Percentiles rank a stretch among this genome's conserved stretches.
phyloP scores from a whole-genome alignment of 2,888 invertebrate species.

The Melinaea marsaeus region DNA sequence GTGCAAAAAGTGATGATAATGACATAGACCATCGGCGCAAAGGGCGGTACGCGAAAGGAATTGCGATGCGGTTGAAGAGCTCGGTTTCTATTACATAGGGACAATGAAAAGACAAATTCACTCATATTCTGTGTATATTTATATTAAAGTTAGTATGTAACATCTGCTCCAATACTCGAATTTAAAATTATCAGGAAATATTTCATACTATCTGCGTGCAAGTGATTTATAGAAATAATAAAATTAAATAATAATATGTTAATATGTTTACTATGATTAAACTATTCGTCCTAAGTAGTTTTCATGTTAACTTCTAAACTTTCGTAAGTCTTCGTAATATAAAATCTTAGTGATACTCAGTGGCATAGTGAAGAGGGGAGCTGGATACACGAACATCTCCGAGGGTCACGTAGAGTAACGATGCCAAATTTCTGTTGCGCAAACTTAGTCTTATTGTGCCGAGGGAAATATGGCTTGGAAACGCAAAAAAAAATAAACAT shows the following conservation, averaged over 20 bases:
- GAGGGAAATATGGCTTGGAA: slow-evolving; percentile 55
- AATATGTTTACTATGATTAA: background rate
- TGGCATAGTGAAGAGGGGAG: slow-evolving; percentile 59
- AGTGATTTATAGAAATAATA: too few species aligned
- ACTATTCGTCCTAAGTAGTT: background rate
- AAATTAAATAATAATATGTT: background rate
- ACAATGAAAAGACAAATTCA: background rate
- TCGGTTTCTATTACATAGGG: slow-evolving; percentile 41
- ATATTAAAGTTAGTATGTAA: too few species aligned
- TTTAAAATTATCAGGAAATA: too few species aligned
- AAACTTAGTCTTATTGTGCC: slow-evolving; percentile 61
- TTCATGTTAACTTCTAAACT: slow-evolving; percentile 24
- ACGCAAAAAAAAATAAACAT: slow-evolving; percentile 48
- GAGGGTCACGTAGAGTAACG: slow-evolving; percentile 67
- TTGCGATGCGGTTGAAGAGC: slow-evolving; percentile 53
- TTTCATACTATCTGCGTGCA: too few species aligned
- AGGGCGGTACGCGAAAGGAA: slow-evolving; percentile 69
- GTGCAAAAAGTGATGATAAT: slow-evolving; percentile 76
- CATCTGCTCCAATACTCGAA: too few species aligned
- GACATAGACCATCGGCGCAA: slow-evolving; percentile 67
- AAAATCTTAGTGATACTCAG: slow-evolving; percentile 65
- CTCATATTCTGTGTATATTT: too few species aligned
- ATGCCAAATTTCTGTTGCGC: slow-evolving; percentile 64
- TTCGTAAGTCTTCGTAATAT: slow-evolving; percentile 39
- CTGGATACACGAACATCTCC: slow-evolving; percentile 65